phyloP scores from a whole-genome alignment of 2,888 invertebrate species.

The Eubasilissa splendida region DNA sequence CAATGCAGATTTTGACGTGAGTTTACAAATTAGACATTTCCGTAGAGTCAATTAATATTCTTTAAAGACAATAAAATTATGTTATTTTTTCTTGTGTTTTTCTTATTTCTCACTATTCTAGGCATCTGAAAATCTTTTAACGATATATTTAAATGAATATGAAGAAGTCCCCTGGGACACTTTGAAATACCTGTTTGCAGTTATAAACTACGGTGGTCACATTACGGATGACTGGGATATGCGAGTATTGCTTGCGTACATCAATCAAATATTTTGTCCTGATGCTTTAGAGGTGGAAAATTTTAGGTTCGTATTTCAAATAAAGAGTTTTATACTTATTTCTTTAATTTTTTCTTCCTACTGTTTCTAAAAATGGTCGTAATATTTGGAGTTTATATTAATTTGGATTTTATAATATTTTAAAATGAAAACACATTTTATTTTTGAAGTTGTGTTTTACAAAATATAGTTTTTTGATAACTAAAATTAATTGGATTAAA shows the following conservation, averaged over 20 bases:
- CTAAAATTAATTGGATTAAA: no score
- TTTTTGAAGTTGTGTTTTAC: no score
- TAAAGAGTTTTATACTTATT: no score
- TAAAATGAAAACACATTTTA: no score
- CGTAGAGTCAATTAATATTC: neutral
- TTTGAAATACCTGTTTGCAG: slow-evolving; percentile 88
- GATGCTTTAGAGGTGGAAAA: slow-evolving; percentile 77
- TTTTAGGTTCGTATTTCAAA: slow-evolving; percentile 71
- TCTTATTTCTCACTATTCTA: slow-evolving; percentile 61
- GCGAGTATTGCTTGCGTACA: slow-evolving; percentile 85
- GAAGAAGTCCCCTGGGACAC: slow-evolving; percentile 94
- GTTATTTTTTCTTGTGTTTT: neutral
- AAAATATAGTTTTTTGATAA: no score
- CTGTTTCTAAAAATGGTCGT: no score
- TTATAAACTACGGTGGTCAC: slow-evolving; percentile 92
- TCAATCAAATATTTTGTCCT: slow-evolving; percentile 86
- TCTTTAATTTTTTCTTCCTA: no score
- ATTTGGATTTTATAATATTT: no score
- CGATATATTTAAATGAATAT: slow-evolving; percentile 89
- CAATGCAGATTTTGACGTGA: slow-evolving; percentile 91
- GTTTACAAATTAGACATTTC: slow-evolving; percentile 50
- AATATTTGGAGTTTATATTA: no score
- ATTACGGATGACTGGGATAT: slow-evolving; percentile 83
- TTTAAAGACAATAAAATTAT: no score
- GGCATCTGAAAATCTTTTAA: slow-evolving; percentile 88